A percentile compares a stretch with the other conserved stretches of the same genome.
phyloP scores from a whole-genome alignment of 2,888 invertebrate species.

The Thumatha senex region DNA sequence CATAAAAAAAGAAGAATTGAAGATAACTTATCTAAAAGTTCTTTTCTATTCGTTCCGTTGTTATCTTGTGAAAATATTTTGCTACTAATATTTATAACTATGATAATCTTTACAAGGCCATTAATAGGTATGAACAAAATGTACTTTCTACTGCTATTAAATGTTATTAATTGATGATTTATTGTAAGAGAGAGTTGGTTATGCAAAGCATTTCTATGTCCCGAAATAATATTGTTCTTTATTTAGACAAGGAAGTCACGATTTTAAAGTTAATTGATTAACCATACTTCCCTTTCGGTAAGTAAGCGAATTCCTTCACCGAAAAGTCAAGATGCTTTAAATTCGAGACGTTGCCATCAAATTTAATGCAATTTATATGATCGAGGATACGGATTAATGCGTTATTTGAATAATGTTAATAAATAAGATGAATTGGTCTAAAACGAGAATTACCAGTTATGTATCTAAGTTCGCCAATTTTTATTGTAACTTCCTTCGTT shows the following conservation, averaged over 20 bases:
- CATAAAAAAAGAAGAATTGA: too few species aligned
- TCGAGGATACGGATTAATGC: neutral
- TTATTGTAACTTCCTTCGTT: too few species aligned
- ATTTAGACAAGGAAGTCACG: slow-evolving; percentile 28
- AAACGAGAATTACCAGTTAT: neutral
- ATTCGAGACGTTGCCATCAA: slow-evolving; percentile 1
- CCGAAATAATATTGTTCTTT: slow-evolving; percentile 22
- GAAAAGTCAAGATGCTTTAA: slow-evolving; percentile 8
- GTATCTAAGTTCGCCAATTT: neutral
- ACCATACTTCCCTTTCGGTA: slow-evolving; percentile 13
- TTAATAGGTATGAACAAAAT: slow-evolving; percentile 12
- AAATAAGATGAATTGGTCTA: neutral
- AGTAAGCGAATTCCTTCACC: slow-evolving; percentile 13
- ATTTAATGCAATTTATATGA: slow-evolving; percentile 3
- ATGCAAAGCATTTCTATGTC: slow-evolving; percentile 32
- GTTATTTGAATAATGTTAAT: neutral
- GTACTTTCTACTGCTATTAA: slow-evolving; percentile 22
- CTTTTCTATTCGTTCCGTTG: too few species aligned
- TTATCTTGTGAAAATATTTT: too few species aligned
- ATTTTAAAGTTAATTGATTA: slow-evolving; percentile 20
- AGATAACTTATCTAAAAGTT: too few species aligned
- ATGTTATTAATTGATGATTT: slow-evolving; percentile 17
- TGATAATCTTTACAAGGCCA: neutral
- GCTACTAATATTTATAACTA: too few species aligned
- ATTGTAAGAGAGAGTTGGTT: slow-evolving; percentile 38